Percentiles rank a stretch among this genome's conserved stretches.
phyloP scores from a whole-genome alignment of 1,140 invertebrate species.

The Acromyrmex heyeri region DNA sequence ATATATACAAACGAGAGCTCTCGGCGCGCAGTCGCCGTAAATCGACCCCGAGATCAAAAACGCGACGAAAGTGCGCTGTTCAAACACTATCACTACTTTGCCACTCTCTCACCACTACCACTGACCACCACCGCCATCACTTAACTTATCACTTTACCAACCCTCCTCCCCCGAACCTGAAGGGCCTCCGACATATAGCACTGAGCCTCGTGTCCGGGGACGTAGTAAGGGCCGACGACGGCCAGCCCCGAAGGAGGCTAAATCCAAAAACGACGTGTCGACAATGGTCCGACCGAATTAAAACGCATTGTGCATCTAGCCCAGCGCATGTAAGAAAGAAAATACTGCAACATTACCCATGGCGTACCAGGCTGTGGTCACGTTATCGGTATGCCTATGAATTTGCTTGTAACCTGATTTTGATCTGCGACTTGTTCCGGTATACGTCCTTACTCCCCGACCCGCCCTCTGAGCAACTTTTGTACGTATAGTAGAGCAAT shows the following conservation, averaged over 20 bases:
- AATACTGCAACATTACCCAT: constrained; percentile 67
- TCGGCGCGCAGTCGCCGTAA: background rate
- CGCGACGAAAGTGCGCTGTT: constrained; percentile 69
- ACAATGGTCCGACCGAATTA: constrained; percentile 83
- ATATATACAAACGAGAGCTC: constrained; percentile 52
- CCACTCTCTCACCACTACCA: constrained; percentile 63
- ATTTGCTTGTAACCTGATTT: constrained; percentile 63
- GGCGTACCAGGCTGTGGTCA: constrained; percentile 77
- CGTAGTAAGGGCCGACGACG: constrained; percentile 87
- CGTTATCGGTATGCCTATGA: constrained; percentile 70
- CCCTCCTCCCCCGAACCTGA: constrained; percentile 31
- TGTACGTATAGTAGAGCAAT: constrained; percentile 40
- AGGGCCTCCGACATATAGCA: constrained; percentile 87
- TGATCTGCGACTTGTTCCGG: constrained; percentile 24
- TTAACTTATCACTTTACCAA: constrained; percentile 42
- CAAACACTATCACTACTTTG: constrained; percentile 68
- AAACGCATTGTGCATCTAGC: constrained; percentile 88
- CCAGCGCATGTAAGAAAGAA: constrained; percentile 83
- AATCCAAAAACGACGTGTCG: constrained; percentile 82
- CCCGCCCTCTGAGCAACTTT: constrained; percentile 19
- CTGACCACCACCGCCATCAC: constrained; percentile 48
- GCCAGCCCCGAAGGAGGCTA: constrained; percentile 86
- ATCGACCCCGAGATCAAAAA: constrained; percentile 42
- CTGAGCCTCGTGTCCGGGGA: constrained; percentile 88
- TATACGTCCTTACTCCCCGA: background rate